A percentile compares a stretch with the other conserved stretches of the same genome.
These are phyloP conservation scores for Drosophila novamexicana DNA, from an alignment of 1,140 invertebrate genomes.

Conservation along the genomic window DNA sequence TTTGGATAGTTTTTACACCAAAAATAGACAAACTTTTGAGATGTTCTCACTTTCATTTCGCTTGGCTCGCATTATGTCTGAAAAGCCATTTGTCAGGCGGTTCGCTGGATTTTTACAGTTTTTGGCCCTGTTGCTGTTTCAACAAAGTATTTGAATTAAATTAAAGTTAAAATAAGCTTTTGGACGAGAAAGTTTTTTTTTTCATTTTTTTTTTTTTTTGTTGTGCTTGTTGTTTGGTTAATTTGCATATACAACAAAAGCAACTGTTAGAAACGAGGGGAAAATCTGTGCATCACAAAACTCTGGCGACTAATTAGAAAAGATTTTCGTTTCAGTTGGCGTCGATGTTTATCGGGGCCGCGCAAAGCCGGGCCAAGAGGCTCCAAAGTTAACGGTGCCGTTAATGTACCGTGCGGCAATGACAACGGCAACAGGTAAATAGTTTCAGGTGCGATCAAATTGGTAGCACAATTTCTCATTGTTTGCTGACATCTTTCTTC, in stretches of 20 bases:
- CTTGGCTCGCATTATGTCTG: conserved; percentile 52
- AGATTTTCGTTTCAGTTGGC: conserved; percentile 56
- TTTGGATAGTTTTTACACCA: conserved; percentile 10
- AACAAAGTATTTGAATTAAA: conserved; percentile 74
- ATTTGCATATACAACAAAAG: conserved; percentile 77
- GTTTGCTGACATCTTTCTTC: conserved; percentile 69
- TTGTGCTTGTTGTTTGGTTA: conserved; percentile 37
- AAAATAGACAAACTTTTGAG: background rate
- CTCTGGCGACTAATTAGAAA: conserved; percentile 62
- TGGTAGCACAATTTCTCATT: conserved; percentile 78
- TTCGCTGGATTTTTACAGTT: conserved; percentile 63
- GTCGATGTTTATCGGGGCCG: conserved; percentile 41
- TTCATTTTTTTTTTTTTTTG: conserved; percentile 55
- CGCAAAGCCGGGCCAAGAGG: conserved; percentile 17
- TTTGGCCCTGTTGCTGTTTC: conserved; percentile 63
- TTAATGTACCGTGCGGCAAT: conserved; percentile 56
- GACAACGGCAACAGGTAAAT: conserved; percentile 31
- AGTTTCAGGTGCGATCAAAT: conserved; percentile 54
- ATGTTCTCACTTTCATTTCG: conserved; percentile 76
- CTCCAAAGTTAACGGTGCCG: conserved; percentile 56
- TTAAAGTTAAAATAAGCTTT: conserved; percentile 62
- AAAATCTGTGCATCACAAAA: conserved; percentile 60
- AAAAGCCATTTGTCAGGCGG: conserved; percentile 61
- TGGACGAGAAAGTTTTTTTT: conserved; percentile 78
- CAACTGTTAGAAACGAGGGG: conserved; percentile 48